Conservation (phyloP, 2,888 invertebrate genomes). For the Pterobdella sp. region DNA sequence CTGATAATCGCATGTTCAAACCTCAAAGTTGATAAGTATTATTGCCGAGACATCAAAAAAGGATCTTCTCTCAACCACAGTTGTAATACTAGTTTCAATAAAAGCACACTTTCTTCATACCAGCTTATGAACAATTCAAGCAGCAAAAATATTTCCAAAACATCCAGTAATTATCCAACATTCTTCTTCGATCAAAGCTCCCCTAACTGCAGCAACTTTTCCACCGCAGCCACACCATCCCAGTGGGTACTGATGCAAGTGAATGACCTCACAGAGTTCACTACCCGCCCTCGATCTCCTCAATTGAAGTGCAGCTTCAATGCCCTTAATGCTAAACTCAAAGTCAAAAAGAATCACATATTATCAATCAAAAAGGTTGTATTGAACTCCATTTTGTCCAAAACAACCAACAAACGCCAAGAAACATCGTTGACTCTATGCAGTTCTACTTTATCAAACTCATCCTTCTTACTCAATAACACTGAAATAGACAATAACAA, state of each 20-base stretch:
- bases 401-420: too few relatives aligned
- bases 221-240: not conserved
- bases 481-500: too few relatives aligned
- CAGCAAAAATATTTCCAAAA: not conserved
- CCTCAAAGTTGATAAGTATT: conserved; percentile 5
- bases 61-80: not conserved
- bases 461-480: too few relatives aligned
- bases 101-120: not conserved
- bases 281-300: not conserved
- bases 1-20: conserved; percentile 3
- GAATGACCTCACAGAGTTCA: not conserved
- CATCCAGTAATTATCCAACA: not conserved
- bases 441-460: too few relatives aligned
- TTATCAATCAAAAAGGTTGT: not conserved
- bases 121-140: not conserved
- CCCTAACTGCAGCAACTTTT: not conserved
- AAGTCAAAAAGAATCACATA: not conserved
- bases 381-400: not conserved
- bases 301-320: not conserved
- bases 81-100: not conserved
- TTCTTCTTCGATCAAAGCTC: not conserved
- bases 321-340: not conserved
- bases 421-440: too few relatives aligned
- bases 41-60: not conserved
- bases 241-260: not conserved